phyloP scores from a whole-genome alignment of 2,113 vertebrate genomes.

The Caloenas nicobarica region DNA sequence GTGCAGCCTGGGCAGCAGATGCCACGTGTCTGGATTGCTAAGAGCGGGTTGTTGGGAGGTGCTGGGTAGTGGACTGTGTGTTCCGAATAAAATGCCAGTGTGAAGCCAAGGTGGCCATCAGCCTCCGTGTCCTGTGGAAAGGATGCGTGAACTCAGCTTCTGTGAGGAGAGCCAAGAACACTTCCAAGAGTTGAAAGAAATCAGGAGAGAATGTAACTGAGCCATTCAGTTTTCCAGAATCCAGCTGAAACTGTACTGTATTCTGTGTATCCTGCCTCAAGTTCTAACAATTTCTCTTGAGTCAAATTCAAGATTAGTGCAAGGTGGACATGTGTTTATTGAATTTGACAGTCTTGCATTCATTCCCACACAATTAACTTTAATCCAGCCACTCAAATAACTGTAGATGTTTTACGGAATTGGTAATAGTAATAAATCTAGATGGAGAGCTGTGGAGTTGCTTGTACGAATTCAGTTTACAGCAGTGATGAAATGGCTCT shows the following conservation, averaged over 20 bases:
- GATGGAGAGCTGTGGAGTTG: not conserved
- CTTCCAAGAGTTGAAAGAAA: not conserved
- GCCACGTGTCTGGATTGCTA: not conserved
- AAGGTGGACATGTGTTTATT: not conserved
- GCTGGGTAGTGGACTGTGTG: not conserved
- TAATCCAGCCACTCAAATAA: not conserved
- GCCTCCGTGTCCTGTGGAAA: not conserved
- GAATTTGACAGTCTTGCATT: not conserved
- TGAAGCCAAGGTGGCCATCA: not conserved
- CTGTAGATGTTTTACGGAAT: not conserved
- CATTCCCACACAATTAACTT: not conserved
- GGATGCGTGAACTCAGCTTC: not conserved
- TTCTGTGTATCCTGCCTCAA: not conserved
- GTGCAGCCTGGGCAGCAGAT: not conserved
- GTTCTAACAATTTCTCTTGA: not conserved
- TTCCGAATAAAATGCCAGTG: not conserved
- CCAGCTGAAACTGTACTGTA: not conserved
- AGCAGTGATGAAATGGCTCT: not conserved
- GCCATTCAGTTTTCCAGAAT: not conserved
- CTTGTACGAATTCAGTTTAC: not conserved
- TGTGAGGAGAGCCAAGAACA: not conserved
- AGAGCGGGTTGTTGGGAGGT: not conserved
- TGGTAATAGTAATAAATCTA: not conserved
- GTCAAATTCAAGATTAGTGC: not conserved
- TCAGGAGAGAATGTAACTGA: not conserved